These are phyloP conservation scores for Cryptus viduatorius DNA, from an alignment of 2,888 invertebrate species.

Conservation along the genomic window DNA sequence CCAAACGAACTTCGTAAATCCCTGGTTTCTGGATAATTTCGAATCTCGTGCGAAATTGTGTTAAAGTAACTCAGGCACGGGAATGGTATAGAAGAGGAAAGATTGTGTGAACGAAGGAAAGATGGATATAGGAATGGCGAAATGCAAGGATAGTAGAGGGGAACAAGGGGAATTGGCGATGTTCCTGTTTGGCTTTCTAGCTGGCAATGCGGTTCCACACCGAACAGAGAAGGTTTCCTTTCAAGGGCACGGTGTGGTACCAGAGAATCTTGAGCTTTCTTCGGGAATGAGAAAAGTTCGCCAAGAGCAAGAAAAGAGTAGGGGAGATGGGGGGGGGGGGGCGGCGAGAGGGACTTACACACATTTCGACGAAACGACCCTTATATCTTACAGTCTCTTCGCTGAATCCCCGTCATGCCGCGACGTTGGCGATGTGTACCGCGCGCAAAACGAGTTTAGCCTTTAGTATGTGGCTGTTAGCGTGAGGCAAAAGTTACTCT, in stretches of 20 bases:
- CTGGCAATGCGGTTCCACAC: conserved; percentile 2
- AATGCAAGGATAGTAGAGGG: not conserved
- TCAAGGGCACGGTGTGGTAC: conserved; percentile 26
- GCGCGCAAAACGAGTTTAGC: conserved; percentile 24
- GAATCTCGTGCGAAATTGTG: conserved; percentile 54
- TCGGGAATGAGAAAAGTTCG: conserved; percentile 62
- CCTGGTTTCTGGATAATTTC: conserved; percentile 49
- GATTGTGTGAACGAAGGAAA: not conserved
- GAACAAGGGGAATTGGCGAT: conserved; percentile 43
- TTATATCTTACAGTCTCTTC: not conserved
- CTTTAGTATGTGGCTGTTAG: conserved; percentile 12
- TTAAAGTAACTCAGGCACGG: conserved; percentile 51
- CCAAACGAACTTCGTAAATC: conserved; percentile 58
- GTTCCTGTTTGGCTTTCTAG: conserved; percentile 20
- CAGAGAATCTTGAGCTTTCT: conserved; percentile 36
- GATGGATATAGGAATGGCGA: not conserved
- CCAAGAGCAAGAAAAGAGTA: not conserved
- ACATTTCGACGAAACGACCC: conserved; percentile 9
- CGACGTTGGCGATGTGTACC: conserved; percentile 2
- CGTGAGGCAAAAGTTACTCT: conserved; percentile 19
- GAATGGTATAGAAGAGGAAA: not conserved
- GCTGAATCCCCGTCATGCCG: not conserved
- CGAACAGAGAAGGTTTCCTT: conserved; percentile 10
- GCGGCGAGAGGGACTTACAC: conserved; percentile 28
- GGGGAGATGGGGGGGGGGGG: too few relatives aligned